Base-by-base conservation (phyloP, 2,113 vertebrate genomes). In the Salvelinus alpinus region DNA sequence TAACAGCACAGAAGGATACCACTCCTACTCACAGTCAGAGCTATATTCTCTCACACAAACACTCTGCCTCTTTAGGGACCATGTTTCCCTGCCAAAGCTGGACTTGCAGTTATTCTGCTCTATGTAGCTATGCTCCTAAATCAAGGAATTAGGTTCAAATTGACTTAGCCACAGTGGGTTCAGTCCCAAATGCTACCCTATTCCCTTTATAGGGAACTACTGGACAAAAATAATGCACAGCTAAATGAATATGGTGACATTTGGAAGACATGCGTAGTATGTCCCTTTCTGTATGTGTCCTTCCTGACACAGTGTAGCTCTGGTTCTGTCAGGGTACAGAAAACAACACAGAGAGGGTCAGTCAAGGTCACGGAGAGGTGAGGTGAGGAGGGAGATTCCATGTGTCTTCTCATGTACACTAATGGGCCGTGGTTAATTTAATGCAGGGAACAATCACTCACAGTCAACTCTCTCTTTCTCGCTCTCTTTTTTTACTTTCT, bases 11-110 rank as follows among this genome's bases (percentile, higher is more conserved):
- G 90, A 92, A 90, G 89, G 89, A 81, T 64, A 48, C 34, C 85
- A 88, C 88, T 85, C 90, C 88, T 79, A 91, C 90, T 85, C 86
- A 90, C 90, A 86, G 85, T 2, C 88, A 86, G 90, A 89, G 86
- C 82, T 84, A 57, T 8, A 57, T 8, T 27, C 51, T 69, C 66
- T 18, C 64, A 54, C 62, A 71, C 72, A 59, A 24, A 57, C 9
- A 54, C 12, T 9, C 16, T 4, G 1, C 25, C 38, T 54, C 38
- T 48, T 22, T 68, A 34, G 12, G 16, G 27, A 47, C 8, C 68
- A 11, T 48, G 68, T 13, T 70, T 14, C 22, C 66, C 13, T 11
- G 18, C 27, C 31, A 27, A 20, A 68, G 66, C 31, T 44, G 20
- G 14, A 38, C 31, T 5, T 68, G 29, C 14, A 20, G 27, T 12